phyloP scores from a whole-genome alignment of 2,888 invertebrate genomes.

The Acronicta alni region DNA sequence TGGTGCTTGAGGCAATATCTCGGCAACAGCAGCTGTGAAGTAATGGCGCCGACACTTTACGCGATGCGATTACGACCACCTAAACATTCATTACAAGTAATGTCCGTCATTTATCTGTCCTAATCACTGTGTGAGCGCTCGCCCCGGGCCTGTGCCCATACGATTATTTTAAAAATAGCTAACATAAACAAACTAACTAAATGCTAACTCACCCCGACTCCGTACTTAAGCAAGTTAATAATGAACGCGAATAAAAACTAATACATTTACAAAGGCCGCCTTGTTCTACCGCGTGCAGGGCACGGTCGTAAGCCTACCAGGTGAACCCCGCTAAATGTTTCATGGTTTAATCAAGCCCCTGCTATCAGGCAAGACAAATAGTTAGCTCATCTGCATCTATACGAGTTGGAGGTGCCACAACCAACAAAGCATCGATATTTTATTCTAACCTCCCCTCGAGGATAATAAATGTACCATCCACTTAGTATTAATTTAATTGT shows the following conservation, averaged over 20 bases:
- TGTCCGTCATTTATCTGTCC: conserved; percentile 88
- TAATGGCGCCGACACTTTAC: conserved; percentile 89
- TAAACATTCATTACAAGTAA: conserved; percentile 89
- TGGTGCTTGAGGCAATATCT: conserved; percentile 86
- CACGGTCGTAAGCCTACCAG: conserved; percentile 66
- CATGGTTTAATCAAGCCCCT: conserved; percentile 87
- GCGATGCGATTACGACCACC: conserved; percentile 89
- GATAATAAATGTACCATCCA: conserved; percentile 52
- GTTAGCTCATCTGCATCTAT: conserved; percentile 89
- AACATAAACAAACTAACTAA: conserved; percentile 55
- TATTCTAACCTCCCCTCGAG: conserved; percentile 70
- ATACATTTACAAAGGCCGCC: conserved; percentile 44
- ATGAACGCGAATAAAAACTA: conserved; percentile 46
- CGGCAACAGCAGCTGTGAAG: conserved; percentile 86
- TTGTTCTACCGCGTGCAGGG: conserved; percentile 39
- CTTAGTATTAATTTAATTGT: conserved; percentile 27
- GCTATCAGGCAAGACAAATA: conserved; percentile 88
- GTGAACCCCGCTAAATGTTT: conserved; percentile 85
- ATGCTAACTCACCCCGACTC: conserved; percentile 32
- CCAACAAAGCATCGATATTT: conserved; percentile 82
- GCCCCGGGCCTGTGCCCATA: conserved; percentile 65
- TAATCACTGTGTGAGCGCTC: conserved; percentile 83
- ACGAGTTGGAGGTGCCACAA: conserved; percentile 81
- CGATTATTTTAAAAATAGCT: conserved; percentile 66
- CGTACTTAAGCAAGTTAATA: conserved; percentile 33